Evolutionary conservation across 1,140 invertebrate species (phyloP), one percentile per base, ranked within the genome.

Genomic region (Pseudobourletiella spinata): DNA sequence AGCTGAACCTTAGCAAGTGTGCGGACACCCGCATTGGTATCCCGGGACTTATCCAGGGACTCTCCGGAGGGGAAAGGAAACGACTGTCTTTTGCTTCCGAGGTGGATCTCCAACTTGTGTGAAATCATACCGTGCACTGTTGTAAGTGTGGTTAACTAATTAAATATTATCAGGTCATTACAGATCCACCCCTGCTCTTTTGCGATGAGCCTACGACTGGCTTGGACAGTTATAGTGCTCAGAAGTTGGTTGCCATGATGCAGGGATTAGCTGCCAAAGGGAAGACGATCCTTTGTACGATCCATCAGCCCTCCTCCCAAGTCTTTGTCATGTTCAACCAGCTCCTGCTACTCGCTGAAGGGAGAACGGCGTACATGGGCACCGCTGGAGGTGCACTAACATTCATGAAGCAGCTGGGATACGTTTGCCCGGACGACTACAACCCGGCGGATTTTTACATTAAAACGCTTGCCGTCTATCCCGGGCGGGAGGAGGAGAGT

Each of bases 301-400:
- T 93, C 29, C 90, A 94, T 76, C 90, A 94, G 71, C 90, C 90
- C 0, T 86, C 87, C 6, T 91, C 88, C 3, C 85, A 87, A 61
- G 80, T 92, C 6, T 89, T 90, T 68, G 82, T 86, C 68, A 76
- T 89, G 54, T 93, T 93, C 74, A 83, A 90, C 59, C 80, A 87
- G 72, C 81, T 91, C 14, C 79, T 91, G 20, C 73, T 93, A n/a
- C 74, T 95, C 57, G 79, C 89, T 3, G 83, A 83, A 57, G 92
- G 92, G 3, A 15, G 66, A 28, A 68, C 58, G 3, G 62, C 66
- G 35, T 68, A 64, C 26, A 43, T 68, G 15, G 66, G 66, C 11
- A 14, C 32, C 6, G n/a, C 62, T 1, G 48, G 24, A 15, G 66
- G 59, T 1, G 66, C 66, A 18, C 29, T 64, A 0, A 35, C 28